Conservation (phyloP, 2,888 invertebrate species). For the Dastarcus helophoroides region DNA sequence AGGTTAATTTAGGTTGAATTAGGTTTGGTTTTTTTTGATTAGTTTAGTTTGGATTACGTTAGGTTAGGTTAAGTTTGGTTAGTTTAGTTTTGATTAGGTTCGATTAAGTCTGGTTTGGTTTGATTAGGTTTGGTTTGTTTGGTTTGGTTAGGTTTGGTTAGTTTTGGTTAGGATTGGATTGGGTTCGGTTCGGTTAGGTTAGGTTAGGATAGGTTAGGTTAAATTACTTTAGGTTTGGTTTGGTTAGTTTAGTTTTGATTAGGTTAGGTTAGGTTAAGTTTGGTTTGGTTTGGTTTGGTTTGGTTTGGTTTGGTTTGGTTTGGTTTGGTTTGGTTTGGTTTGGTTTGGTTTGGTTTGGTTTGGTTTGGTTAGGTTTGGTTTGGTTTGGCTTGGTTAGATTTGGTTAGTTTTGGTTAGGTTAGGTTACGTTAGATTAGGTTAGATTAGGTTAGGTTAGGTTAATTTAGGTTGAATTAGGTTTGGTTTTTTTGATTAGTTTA, state of each 20-base stretch:
- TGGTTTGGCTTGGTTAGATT: background rate
- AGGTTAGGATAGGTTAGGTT: too few relatives aligned
- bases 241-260: background rate
- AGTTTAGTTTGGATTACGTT: background rate
- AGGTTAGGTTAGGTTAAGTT: background rate
- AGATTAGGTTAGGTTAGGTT: too few relatives aligned
- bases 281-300: slow-evolving; percentile 1
- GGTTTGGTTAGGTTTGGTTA: too few relatives aligned
- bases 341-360: slow-evolving; percentile 1
- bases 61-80: background rate
- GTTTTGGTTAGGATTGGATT: too few relatives aligned
- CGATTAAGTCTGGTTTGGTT: background rate
- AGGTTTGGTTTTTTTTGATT: background rate
- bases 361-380: slow-evolving; percentile 1
- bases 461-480: too few relatives aligned
- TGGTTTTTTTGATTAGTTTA: too few relatives aligned
- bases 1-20: background rate
- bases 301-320: slow-evolving; percentile 1
- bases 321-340: too few relatives aligned
- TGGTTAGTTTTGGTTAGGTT: background rate
- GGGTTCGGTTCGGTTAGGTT: too few relatives aligned
- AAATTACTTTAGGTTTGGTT: too few relatives aligned
- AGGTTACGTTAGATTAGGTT: too few relatives aligned
- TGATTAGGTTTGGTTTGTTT: slow-evolving; percentile 1
- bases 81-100: background rate